phyloP scores from a whole-genome alignment of 2,888 invertebrate genomes.

The Mactromeris polynyma region DNA sequence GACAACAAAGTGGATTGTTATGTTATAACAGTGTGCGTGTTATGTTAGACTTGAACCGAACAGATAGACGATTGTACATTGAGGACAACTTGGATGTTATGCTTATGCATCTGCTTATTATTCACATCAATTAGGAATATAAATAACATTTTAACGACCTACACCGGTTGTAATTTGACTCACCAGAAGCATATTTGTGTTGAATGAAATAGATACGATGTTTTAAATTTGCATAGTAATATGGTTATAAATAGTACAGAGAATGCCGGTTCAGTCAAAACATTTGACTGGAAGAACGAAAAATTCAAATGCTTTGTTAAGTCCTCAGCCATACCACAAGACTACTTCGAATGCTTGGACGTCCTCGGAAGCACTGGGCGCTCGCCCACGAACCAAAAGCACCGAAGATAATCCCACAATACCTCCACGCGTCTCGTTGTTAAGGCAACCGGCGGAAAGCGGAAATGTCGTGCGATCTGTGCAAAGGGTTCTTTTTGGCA shows the following conservation, averaged over 20 bases:
- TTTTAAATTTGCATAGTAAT: not conserved
- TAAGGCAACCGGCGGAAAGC: not conserved
- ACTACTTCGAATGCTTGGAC: not conserved
- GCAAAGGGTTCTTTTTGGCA: not conserved
- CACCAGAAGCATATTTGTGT: not conserved
- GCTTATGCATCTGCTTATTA: not conserved
- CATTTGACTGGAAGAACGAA: constrained; percentile 46
- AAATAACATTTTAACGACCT: not conserved
- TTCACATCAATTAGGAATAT: not conserved
- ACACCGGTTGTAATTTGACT: not conserved
- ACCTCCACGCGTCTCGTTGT: not conserved
- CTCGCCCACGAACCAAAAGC: not conserved
- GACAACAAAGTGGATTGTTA: not conserved
- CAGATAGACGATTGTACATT: not conserved
- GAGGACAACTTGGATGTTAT: not conserved
- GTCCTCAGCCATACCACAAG: constrained; percentile 62
- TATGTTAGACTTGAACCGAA: not conserved
- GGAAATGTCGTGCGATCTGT: not conserved
- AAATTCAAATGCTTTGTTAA: constrained; percentile 52
- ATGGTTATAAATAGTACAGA: not conserved
- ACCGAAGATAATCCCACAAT: not conserved
- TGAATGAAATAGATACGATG: constrained; percentile 1
- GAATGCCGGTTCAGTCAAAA: constrained; percentile 67
- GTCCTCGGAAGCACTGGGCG: not conserved
- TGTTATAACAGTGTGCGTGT: not conserved